Evolutionary conservation across 2,113 vertebrate species (phyloP), one percentile per base, ranked within the genome.

Genomic region (Grallaria varia): DNA sequence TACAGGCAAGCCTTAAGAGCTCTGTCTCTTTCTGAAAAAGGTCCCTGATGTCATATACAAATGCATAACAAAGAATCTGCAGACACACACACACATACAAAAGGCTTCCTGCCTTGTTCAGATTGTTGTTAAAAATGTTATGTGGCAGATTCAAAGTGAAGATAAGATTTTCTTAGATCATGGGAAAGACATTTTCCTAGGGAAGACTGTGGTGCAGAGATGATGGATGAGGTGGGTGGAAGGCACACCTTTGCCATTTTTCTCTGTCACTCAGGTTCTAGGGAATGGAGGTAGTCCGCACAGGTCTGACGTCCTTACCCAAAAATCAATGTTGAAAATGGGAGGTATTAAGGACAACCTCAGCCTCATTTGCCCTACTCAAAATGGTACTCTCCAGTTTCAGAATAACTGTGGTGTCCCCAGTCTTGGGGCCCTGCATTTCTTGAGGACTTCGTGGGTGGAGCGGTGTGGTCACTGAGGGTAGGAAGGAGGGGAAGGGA

Each of bases 1-100:
- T 18, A 71, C 64, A 93, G 74, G 52, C 22, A 76, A 91, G 45
- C 15, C 16, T 28, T 35, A 87, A 56, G 58, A 90, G 39, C 31
- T 84, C 56, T 27, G 14, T 13, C 55, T 88, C 49, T 31, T 90
- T 87, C 53, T 73, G 62, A 73, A 80, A 66, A 76, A 76, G 27
- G 40, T 64, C 31, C 19, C 77, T 88, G 66, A 80, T 49, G 28
- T 31, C 55, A 75, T 27, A 79, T 5, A 55, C 25, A 87, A 82
- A 72, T 15, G 71, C 6, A 4, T 44, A 83, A 75, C 30, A 69
- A 84, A 66, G 71, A 55, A 35, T 21, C 52, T 80, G 59, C 35
- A 56, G 44, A 37, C 59, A n/a, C 2, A 56, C 55, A 59, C n/a
- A 16, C 5, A 25, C 0, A 0, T 18, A 60, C 16, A 67, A 73